These are phyloP conservation scores for Hippocampus abdominalis DNA, from an alignment of 2,113 vertebrate species.

Conservation along the genomic window DNA sequence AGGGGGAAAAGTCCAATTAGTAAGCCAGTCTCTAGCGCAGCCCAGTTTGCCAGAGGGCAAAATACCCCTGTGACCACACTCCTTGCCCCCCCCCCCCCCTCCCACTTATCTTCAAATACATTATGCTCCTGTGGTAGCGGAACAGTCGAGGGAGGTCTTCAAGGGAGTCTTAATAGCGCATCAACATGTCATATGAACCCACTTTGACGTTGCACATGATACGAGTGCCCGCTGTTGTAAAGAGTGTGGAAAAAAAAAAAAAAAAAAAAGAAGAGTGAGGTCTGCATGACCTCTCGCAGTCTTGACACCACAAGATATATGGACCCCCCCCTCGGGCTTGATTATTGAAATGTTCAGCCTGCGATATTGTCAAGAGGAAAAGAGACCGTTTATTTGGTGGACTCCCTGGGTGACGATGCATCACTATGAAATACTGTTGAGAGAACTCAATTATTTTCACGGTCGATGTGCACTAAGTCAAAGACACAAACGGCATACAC, in stretches of 20 bases:
- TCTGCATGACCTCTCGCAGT: conserved; percentile 20
- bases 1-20: conserved; percentile 63
- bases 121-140: conserved; percentile 32
- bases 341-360: background rate
- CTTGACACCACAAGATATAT: background rate
- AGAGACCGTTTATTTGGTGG: no score
- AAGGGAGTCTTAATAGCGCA: conserved; percentile 15
- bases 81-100: conserved; percentile 54
- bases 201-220: conserved; percentile 9
- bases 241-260: background rate
- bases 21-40: conserved; percentile 55
- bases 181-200: conserved; percentile 46
- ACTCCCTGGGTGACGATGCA: no score
- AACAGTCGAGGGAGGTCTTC: conserved; percentile 36
- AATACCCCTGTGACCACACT: conserved; percentile 60
- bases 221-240: conserved; percentile 5
- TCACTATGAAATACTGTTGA: no score
- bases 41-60: conserved; percentile 51
- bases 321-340: background rate
- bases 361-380: background rate
- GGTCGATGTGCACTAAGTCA: no score
- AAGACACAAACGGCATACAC: no score
- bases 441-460: no score
- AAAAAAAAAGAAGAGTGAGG: conserved; percentile 5
- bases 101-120: conserved; percentile 39